A percentile compares a stretch with the other conserved stretches of the same genome.
These are phyloP conservation scores for Napeogenes inachia DNA, from an alignment of 2,888 invertebrate species.

Conservation along the genomic window DNA sequence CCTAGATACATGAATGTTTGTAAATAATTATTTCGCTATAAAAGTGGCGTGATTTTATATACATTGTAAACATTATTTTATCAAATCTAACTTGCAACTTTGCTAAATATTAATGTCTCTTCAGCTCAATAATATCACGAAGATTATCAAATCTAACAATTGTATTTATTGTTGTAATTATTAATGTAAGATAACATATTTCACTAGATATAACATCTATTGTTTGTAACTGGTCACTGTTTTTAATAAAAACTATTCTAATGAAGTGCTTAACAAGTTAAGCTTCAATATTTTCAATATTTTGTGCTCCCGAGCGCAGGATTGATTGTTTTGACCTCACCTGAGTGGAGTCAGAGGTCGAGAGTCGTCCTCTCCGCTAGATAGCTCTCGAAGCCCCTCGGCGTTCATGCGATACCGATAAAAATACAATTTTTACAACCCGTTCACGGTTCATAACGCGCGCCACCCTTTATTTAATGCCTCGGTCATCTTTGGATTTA, in stretches of 20 bases:
- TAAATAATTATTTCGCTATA: too few relatives aligned
- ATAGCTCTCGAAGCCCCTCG: conserved; percentile 9
- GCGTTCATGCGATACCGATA: conserved; percentile 33
- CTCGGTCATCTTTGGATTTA: conserved; percentile 45
- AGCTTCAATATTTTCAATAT: neutral
- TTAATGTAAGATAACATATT: too few relatives aligned
- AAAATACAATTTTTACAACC: conserved; percentile 58
- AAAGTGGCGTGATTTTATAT: too few relatives aligned
- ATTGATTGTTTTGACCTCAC: conserved; percentile 6
- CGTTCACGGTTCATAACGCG: conserved; percentile 48
- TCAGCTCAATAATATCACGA: too few relatives aligned
- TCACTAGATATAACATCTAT: too few relatives aligned
- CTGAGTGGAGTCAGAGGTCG: conserved; percentile 3
- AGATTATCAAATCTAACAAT: too few relatives aligned
- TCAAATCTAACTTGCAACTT: too few relatives aligned
- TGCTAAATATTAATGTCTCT: too few relatives aligned
- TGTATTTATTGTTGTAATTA: too few relatives aligned
- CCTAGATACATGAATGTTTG: too few relatives aligned
- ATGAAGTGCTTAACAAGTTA: conserved; percentile 1
- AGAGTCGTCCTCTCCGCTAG: neutral
- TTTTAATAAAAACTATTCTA: neutral
- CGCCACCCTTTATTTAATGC: conserved; percentile 51
- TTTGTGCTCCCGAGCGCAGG: neutral
- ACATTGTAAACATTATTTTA: too few relatives aligned
- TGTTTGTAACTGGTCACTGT: neutral